phyloP scores from a whole-genome alignment of 2,113 vertebrate species.

The Tringa solitaria region DNA sequence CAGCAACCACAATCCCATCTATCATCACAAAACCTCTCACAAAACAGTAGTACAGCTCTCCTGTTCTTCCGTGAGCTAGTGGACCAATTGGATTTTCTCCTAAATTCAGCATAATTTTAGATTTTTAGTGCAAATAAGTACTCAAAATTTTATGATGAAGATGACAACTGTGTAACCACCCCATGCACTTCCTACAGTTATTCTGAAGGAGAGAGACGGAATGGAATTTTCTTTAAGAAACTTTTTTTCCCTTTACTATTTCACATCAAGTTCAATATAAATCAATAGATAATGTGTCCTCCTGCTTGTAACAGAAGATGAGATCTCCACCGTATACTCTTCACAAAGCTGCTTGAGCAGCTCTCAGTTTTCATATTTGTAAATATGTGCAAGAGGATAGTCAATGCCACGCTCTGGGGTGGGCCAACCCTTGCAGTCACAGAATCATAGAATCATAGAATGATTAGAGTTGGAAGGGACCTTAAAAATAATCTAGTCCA shows the following conservation, averaged over 20 bases:
- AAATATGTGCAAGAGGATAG: neutral
- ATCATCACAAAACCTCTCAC: neutral
- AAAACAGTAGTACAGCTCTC: neutral
- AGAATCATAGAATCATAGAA: neutral
- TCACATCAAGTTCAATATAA: neutral
- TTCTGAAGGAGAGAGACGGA: neutral
- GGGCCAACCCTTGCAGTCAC: neutral
- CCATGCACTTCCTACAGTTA: neutral
- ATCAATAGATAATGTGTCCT: neutral
- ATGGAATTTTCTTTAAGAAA: neutral
- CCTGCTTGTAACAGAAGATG: neutral
- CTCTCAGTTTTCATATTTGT: neutral
- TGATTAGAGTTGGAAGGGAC: neutral
- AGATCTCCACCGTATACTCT: neutral
- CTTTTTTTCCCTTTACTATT: neutral
- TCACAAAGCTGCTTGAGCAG: neutral
- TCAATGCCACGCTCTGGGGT: neutral
- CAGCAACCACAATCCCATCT: slow-evolving; percentile 15
- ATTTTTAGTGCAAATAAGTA: neutral
- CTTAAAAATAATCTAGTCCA: neutral
- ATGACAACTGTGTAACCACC: neutral
- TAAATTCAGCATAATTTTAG: neutral
- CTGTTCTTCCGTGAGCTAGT: neutral
- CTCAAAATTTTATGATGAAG: neutral
- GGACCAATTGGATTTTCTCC: neutral